Evolutionary conservation across 2,888 invertebrate genomes (phyloP).

Genomic region (Magallana nippona): DNA sequence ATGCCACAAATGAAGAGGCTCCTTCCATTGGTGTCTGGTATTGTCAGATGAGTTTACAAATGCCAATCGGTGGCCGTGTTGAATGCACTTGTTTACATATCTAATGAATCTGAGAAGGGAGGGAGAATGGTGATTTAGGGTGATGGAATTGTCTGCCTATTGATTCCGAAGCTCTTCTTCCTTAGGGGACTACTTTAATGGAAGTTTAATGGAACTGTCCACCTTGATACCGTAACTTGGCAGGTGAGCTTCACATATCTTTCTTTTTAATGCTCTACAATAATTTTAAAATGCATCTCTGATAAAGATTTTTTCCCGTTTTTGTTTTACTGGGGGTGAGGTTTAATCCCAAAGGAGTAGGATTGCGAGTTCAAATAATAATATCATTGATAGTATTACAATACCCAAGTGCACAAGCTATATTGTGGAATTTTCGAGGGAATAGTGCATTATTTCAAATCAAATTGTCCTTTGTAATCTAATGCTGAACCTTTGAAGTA

Average conservation of each 20-base stretch:
- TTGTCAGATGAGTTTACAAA: constrained; percentile 14
- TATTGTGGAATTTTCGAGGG: no score
- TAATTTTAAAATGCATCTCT: neutral
- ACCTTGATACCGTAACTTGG: neutral
- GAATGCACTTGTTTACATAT: constrained; percentile 32
- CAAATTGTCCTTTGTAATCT: no score
- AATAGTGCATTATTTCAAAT: no score
- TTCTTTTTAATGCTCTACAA: neutral
- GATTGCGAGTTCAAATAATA: no score
- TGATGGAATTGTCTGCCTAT: neutral
- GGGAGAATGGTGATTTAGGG: neutral
- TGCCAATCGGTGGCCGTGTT: constrained; percentile 21
- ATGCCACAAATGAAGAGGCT: neutral
- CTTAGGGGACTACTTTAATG: neutral
- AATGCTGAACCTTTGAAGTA: no score
- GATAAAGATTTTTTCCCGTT: no score
- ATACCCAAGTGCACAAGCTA: no score
- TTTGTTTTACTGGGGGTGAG: no score
- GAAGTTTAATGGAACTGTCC: neutral
- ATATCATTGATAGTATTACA: no score
- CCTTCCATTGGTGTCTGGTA: neutral
- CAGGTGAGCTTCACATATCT: neutral
- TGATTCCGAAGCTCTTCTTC: constrained; percentile 4
- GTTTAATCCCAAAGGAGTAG: no score
- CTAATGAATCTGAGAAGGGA: neutral